A percentile compares a stretch with the other conserved stretches of the same genome.
These are phyloP conservation scores for Drosophila prosaltans DNA, from an alignment of 1,140 invertebrate species.

Conservation along the genomic window DNA sequence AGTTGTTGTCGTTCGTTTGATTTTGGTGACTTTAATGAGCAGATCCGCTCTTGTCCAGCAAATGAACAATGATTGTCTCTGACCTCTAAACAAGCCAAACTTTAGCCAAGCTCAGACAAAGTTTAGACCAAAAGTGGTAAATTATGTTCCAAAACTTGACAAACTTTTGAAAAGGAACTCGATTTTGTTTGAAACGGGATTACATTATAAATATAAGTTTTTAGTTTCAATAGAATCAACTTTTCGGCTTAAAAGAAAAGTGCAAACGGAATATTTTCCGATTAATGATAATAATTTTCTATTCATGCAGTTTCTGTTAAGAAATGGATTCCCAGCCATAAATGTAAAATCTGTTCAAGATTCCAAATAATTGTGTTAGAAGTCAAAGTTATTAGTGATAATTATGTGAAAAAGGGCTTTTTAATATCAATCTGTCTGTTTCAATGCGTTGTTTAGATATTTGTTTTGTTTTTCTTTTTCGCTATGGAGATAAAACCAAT, in stretches of 20 bases:
- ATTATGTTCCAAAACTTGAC: background rate
- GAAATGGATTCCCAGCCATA: too few relatives aligned
- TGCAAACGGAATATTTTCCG: background rate
- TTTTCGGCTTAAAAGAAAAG: background rate
- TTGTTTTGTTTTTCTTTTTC: too few relatives aligned
- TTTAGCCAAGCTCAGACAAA: slow-evolving; percentile 9
- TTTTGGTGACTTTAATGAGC: slow-evolving; percentile 57
- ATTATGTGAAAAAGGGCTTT: too few relatives aligned
- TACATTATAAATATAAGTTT: background rate
- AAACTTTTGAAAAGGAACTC: background rate
- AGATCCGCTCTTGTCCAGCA: slow-evolving; percentile 39
- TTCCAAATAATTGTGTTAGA: too few relatives aligned
- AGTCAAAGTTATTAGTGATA: too few relatives aligned
- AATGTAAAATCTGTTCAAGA: too few relatives aligned
- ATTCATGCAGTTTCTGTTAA: too few relatives aligned
- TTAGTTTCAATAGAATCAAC: background rate
- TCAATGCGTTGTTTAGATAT: too few relatives aligned
- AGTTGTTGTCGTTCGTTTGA: slow-evolving; percentile 29
- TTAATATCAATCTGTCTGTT: too few relatives aligned
- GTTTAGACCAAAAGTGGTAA: slow-evolving; percentile 7
- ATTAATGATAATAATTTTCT: too few relatives aligned
- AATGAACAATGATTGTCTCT: slow-evolving; percentile 20
- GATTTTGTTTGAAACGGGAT: background rate
- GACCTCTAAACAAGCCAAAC: slow-evolving; percentile 15
- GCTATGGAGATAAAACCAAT: too few relatives aligned